A percentile compares a stretch with the other conserved stretches of the same genome.
These are phyloP conservation scores for Podarcis muralis DNA, from an alignment of 2,113 vertebrate genomes.

Conservation along the genomic window DNA sequence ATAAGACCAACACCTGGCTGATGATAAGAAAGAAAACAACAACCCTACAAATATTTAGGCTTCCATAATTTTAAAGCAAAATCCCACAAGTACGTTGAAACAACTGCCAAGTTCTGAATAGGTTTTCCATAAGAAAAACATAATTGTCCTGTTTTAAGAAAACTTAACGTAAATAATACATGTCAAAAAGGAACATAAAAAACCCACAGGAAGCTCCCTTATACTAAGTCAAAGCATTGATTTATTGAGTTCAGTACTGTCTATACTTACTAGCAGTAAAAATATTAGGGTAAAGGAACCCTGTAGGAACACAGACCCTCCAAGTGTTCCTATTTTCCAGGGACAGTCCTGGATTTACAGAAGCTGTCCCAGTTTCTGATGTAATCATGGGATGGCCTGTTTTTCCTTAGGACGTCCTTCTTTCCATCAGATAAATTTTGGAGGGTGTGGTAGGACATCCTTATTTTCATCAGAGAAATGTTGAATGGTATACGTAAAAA, in stretches of 20 bases:
- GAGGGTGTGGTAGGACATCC: too few species aligned
- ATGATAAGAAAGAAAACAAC: not conserved
- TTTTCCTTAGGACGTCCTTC: too few species aligned
- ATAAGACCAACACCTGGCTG: not conserved
- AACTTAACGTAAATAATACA: not conserved
- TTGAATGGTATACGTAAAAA: too few species aligned
- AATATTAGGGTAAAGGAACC: too few species aligned
- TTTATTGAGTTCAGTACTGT: not conserved
- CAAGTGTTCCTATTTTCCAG: too few species aligned
- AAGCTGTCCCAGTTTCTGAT: too few species aligned
- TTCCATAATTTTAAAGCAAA: slow-evolving; percentile 27
- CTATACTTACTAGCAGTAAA: not conserved
- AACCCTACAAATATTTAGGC: not conserved
- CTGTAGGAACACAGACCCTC: too few species aligned
- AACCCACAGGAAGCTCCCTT: not conserved
- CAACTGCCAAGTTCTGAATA: not conserved
- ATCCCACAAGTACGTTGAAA: slow-evolving; percentile 24
- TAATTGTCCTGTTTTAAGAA: not conserved
- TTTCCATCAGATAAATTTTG: too few species aligned
- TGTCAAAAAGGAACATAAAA: not conserved
- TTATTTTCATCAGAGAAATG: too few species aligned
- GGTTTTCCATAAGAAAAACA: slow-evolving; percentile 30
- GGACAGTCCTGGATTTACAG: too few species aligned
- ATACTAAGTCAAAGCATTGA: not conserved
- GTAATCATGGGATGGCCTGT: too few species aligned